Percentiles rank a stretch among this genome's conserved stretches.
These are phyloP conservation scores for Centroberyx gerrardi DNA, from an alignment of 2,797 vertebrate species.

Conservation along the genomic window DNA sequence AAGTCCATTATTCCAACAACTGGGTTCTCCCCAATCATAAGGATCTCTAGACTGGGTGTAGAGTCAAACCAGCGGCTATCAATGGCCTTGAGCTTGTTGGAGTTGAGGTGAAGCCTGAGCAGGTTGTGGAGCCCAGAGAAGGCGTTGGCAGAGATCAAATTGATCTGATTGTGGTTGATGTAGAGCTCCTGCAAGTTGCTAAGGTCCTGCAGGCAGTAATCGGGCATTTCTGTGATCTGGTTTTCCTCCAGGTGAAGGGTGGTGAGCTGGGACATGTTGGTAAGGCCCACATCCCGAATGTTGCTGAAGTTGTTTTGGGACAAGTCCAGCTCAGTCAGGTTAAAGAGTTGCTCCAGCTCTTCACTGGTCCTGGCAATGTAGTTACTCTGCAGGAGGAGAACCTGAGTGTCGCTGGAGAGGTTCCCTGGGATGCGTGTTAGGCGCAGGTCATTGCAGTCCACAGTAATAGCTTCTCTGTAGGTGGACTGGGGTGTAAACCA, in stretches of 20 bases:
- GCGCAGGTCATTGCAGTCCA: slow-evolving; percentile 97
- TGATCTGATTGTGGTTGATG: slow-evolving; percentile 98
- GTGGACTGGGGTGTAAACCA: slow-evolving; percentile 99
- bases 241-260: slow-evolving; percentile 98
- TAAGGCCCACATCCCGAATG: slow-evolving; percentile 93
- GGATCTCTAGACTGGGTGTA: slow-evolving; percentile 96
- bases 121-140: slow-evolving; percentile 93
- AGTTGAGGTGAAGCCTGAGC: slow-evolving; percentile 96
- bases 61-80: slow-evolving; percentile 96
- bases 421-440: slow-evolving; percentile 94
- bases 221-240: slow-evolving; percentile 94
- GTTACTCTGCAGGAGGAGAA: slow-evolving; percentile 97
- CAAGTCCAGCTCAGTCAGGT: slow-evolving; percentile 96
- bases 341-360: slow-evolving; percentile 94
- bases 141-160: slow-evolving; percentile 91
- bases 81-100: slow-evolving; percentile 93
- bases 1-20: slow-evolving; percentile 95
- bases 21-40: slow-evolving; percentile 99
- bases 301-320: slow-evolving; percentile 98
- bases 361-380: slow-evolving; percentile 93
- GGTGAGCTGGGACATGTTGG: slow-evolving; percentile 94
- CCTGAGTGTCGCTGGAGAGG: slow-evolving; percentile 96
- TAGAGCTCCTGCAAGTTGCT: slow-evolving; percentile 96
- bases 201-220: slow-evolving; percentile 94
- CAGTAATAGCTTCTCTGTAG: slow-evolving; percentile 96